Percentiles rank a stretch among this genome's conserved stretches.
Evolutionary conservation across 35 echinoderm and acorn worm genomes (phyloP).

Genomic region (Patiria miniata): DNA sequence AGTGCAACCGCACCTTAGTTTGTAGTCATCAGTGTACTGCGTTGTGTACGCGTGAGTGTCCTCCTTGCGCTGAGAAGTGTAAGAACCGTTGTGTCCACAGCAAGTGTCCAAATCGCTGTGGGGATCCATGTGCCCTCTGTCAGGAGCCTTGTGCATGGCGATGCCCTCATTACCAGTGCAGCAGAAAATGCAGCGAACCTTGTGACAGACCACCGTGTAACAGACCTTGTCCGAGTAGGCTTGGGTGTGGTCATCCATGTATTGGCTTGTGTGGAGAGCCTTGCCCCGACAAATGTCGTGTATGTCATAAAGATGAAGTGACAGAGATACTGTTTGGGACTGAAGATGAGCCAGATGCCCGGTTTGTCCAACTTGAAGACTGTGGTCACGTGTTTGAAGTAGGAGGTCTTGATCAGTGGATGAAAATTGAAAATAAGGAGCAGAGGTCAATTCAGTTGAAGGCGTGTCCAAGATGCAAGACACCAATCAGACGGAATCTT

Average conservation of each 20-base stretch:
- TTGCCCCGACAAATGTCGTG: constrained; percentile 78
- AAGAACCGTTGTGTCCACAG: constrained; percentile 85
- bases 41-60: constrained; percentile 71
- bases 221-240: constrained; percentile 47
- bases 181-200: constrained; percentile 46
- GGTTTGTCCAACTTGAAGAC: constrained; percentile 82
- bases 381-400: constrained; percentile 84
- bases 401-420: constrained; percentile 64
- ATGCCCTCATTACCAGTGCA: constrained; percentile 56
- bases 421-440: constrained; percentile 46
- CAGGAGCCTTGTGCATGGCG: constrained; percentile 58
- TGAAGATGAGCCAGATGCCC: constrained; percentile 72
- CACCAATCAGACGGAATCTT: constrained; percentile 62
- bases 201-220: constrained; percentile 57
- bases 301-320: constrained; percentile 75
- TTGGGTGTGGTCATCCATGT: constrained; percentile 77
- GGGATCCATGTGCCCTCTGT: constrained; percentile 72
- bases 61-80: constrained; percentile 73
- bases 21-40: constrained; percentile 81
- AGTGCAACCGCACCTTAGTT: constrained; percentile 72
- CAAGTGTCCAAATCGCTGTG: constrained; percentile 67
- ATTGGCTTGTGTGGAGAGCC: constrained; percentile 86
- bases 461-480: constrained; percentile 53
- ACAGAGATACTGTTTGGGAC: constrained; percentile 64
- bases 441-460: constrained; percentile 37